phyloP scores from a whole-genome alignment of 2,113 vertebrate species.

The Pagrus major region DNA sequence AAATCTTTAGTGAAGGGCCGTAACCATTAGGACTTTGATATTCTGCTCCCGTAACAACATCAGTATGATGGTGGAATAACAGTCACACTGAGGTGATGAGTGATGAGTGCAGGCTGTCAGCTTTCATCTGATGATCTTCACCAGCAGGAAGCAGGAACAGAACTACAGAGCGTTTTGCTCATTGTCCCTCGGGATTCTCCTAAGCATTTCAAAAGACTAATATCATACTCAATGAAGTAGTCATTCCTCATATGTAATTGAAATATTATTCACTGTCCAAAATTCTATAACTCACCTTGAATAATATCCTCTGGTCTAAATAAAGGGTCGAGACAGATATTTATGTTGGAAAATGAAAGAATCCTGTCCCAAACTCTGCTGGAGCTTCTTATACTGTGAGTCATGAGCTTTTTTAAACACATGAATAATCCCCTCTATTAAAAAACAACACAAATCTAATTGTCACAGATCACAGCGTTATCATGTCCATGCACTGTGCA shows the following conservation, averaged over 20 bases:
- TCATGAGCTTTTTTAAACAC: not conserved
- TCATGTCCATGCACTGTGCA: not conserved
- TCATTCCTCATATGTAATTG: constrained; percentile 14
- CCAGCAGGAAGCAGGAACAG: constrained; percentile 8
- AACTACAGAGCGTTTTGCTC: not conserved
- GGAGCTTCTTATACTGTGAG: not conserved
- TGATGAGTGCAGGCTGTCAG: constrained; percentile 25
- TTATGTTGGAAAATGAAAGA: not conserved
- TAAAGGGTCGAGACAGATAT: not conserved
- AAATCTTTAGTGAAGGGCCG: not conserved
- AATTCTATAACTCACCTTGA: not conserved
- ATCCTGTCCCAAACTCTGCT: not conserved
- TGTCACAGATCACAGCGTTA: constrained; percentile 16
- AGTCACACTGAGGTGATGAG: constrained; percentile 10
- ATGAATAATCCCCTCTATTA: constrained; percentile 13
- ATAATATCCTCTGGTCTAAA: not conserved
- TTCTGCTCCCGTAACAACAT: constrained; percentile 4
- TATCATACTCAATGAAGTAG: constrained; percentile 13
- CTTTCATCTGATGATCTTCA: constrained; percentile 38
- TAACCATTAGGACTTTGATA: not conserved
- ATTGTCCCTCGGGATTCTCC: constrained; percentile 23
- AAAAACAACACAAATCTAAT: not conserved
- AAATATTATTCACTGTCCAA: constrained; percentile 11
- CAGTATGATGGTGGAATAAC: not conserved
- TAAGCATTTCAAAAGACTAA: constrained; percentile 34